Conservation (phyloP, 2,888 invertebrate species). For the Pandemis corylana region DNA sequence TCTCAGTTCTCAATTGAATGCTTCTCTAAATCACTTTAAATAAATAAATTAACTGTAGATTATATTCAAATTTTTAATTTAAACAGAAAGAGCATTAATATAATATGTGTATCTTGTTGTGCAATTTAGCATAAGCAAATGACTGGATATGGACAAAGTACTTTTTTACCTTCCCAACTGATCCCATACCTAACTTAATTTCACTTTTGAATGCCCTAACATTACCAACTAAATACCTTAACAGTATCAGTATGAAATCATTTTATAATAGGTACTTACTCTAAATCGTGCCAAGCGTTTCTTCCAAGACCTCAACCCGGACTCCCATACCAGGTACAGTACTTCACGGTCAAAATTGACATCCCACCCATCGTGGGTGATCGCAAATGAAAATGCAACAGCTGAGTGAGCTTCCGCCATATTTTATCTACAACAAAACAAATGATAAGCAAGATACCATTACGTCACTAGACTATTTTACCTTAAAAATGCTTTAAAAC, state of each 20-base stretch:
- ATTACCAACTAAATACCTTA: not conserved
- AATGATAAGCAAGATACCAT: not conserved
- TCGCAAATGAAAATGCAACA: slow-evolving; percentile 98
- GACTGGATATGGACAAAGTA: too few species aligned
- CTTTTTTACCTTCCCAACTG: too few species aligned
- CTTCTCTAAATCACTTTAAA: too few species aligned
- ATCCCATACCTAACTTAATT: not conserved
- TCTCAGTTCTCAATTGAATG: too few species aligned
- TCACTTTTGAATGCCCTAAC: not conserved
- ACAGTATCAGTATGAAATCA: slow-evolving; percentile 3
- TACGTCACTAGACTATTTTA: not conserved
- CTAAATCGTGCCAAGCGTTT: slow-evolving; percentile 95
- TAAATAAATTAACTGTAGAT: too few species aligned
- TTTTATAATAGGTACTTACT: slow-evolving; percentile 84
- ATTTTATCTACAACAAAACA: slow-evolving; percentile 47
- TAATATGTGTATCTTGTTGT: too few species aligned
- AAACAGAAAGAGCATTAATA: too few species aligned
- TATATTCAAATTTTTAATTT: too few species aligned
- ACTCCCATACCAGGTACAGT: slow-evolving; percentile 96
- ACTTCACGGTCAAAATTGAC: slow-evolving; percentile 99
- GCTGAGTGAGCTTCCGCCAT: slow-evolving; percentile 99
- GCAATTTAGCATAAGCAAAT: too few species aligned
- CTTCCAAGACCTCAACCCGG: slow-evolving; percentile 98
- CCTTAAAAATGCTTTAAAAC: not conserved
- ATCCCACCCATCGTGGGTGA: slow-evolving; percentile 99